A percentile compares a stretch with the other conserved stretches of the same genome.
phyloP scores from a whole-genome alignment of 2,888 invertebrate species.

The Agrypnus murinus region DNA sequence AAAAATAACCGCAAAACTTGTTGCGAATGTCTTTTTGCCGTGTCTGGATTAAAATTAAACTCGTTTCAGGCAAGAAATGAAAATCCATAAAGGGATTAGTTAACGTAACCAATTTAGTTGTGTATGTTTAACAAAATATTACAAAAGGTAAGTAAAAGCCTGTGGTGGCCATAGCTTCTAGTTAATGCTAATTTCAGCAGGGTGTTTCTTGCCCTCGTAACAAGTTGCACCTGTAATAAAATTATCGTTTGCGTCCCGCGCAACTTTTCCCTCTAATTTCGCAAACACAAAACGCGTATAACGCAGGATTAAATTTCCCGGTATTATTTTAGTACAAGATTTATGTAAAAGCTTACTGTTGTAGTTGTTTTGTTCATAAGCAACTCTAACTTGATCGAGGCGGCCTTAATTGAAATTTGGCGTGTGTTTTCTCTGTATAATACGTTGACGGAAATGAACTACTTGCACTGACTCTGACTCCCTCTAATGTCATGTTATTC shows the following conservation, averaged over 20 bases:
- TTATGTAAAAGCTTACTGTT: conserved; percentile 61
- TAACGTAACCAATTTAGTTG: conserved; percentile 15
- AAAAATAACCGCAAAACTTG: background rate
- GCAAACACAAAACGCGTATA: conserved; percentile 55
- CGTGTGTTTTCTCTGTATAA: conserved; percentile 60
- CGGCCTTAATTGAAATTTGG: conserved; percentile 66
- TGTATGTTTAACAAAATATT: conserved; percentile 26
- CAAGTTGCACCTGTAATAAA: conserved; percentile 59
- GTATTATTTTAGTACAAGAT: conserved; percentile 62
- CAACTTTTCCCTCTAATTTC: conserved; percentile 60
- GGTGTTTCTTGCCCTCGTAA: conserved; percentile 46
- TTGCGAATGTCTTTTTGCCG: background rate
- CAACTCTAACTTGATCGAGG: conserved; percentile 62
- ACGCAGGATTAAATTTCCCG: conserved; percentile 57
- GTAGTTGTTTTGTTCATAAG: conserved; percentile 61
- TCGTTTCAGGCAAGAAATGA: conserved; percentile 1
- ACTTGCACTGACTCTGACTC: conserved; percentile 55
- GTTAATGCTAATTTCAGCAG: conserved; percentile 58
- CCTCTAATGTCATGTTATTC: conserved; percentile 49
- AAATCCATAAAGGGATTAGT: background rate
- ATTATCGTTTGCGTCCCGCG: conserved; percentile 58
- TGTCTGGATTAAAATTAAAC: background rate
- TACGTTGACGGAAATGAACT: conserved; percentile 60
- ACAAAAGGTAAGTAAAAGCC: conserved; percentile 18
- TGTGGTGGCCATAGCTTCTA: conserved; percentile 34